Conservation (phyloP, 2,113 vertebrate genomes). For the Propithecus coquereli region DNA sequence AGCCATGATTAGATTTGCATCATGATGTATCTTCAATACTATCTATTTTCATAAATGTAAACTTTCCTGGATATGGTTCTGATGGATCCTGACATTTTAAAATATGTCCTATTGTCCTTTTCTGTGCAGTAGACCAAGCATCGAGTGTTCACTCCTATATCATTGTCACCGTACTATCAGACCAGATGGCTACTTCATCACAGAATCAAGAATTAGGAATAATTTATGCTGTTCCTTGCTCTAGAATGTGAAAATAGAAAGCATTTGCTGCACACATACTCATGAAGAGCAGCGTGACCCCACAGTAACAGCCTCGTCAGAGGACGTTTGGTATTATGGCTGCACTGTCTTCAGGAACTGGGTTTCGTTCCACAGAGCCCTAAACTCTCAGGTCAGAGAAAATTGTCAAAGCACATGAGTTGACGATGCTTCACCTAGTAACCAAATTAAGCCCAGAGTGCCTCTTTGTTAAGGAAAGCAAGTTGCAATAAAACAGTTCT, state of each 20-base stretch:
- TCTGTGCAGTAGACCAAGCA: constrained; percentile 87
- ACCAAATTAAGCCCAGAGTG: not conserved
- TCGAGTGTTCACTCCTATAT: constrained; percentile 85
- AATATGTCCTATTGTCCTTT: constrained; percentile 91
- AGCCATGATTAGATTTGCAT: constrained; percentile 84
- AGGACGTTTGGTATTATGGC: constrained; percentile 21
- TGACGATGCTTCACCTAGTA: not conserved
- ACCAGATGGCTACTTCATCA: constrained; percentile 90
- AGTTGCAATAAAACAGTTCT: constrained; percentile 52
- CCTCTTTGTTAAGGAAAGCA: constrained; percentile 45
- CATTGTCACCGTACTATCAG: constrained; percentile 86
- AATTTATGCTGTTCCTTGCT: constrained; percentile 88
- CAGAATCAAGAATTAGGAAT: constrained; percentile 87
- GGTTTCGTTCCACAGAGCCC: constrained; percentile 17
- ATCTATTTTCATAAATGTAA: constrained; percentile 90
- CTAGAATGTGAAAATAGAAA: constrained; percentile 90
- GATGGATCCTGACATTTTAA: constrained; percentile 89
- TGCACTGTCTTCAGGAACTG: constrained; percentile 30
- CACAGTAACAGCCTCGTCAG: constrained; percentile 66
- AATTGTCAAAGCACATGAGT: not conserved
- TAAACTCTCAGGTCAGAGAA: constrained; percentile 38
- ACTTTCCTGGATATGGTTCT: constrained; percentile 86
- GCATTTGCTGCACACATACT: constrained; percentile 81
- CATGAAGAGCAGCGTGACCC: constrained; percentile 78
- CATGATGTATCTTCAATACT: constrained; percentile 85